These are phyloP conservation scores for Carcharodon carcharias DNA, from an alignment of 2,797 vertebrate species.

Conservation along the genomic window DNA sequence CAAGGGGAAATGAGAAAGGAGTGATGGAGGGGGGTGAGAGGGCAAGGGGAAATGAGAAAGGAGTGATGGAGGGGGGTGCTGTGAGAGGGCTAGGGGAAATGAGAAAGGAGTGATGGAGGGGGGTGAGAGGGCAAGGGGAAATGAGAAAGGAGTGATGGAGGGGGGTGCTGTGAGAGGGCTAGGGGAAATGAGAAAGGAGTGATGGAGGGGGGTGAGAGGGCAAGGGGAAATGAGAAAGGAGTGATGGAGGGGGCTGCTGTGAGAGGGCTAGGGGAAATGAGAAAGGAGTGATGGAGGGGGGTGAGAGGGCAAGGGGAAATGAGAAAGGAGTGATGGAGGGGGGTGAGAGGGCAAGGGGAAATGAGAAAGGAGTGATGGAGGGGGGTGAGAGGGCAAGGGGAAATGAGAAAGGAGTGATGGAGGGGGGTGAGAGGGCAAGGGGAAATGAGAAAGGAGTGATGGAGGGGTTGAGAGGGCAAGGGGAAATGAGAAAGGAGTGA, in stretches of 20 bases:
- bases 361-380: slow-evolving; percentile 28
- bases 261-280: not conserved
- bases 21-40: not conserved
- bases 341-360: not conserved
- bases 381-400: not conserved
- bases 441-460: too few relatives aligned
- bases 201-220: not conserved
- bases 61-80: slow-evolving; percentile 32
- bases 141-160: slow-evolving; percentile 28
- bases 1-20: too few relatives aligned
- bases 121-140: not conserved
- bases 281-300: slow-evolving; percentile 26
- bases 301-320: not conserved
- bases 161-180: not conserved
- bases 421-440: not conserved
- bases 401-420: slow-evolving; percentile 22
- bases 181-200: not conserved
- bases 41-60: not conserved
- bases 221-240: too few relatives aligned
- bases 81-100: not conserved
- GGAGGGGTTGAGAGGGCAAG: not conserved
- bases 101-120: slow-evolving; percentile 32
- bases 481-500: not conserved
- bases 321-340: slow-evolving; percentile 32
- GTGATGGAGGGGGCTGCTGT: not conserved